Base-by-base conservation (phyloP, 2,797 vertebrate species). In the Urocyon cinereoargenteus region DNA sequence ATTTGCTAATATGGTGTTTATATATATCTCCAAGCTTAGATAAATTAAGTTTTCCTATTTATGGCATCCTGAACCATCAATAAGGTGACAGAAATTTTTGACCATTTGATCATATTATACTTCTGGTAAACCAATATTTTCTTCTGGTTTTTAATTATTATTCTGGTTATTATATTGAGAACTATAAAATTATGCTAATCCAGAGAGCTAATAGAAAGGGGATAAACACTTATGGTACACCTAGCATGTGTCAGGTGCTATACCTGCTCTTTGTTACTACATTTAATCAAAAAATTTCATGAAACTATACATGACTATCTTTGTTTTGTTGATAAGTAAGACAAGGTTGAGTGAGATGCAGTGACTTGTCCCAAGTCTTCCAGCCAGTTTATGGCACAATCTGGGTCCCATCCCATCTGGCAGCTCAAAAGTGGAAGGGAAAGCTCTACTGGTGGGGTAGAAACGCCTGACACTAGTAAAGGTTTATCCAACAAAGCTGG, bases 41-140 rank as follows among this genome's bases (percentile, higher is more conserved):
- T 45, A 24, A 28, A 28, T 90, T 94, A 93, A 90, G 34, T 34
- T 49, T 85, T 95, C 28, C 45, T 72, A 62, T 86, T 61, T 92
- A 51, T 92, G 15, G 21, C 82, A 88, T 51, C 87, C 26, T 55
- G 19, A 96, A 40, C 22, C 28, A 92, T 59, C 19, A 51, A 24
- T 85, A 92, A 95, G 24, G 22, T 83, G 53, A 73, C 77, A 90
- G 95, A 57, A 87, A 26, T 8, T 95, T 24, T 97, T 90, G 75
- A 51, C 55, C 55, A 62, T 68, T 90, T 73, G 34, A 62, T 49
- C 68, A 55, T 64, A 70, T 40, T 55, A 92, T 53, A 61, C 6
- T 88, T 96, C 61, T 72, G 40, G 15, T 62, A 78, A 90, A 19
- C 24, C 89, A 87, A 40, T 87, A 34, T 81, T 88, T 93, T 92